A percentile compares a stretch with the other conserved stretches of the same genome.
phyloP scores from a whole-genome alignment of 2,797 vertebrate genomes.

The Monodelphis domestica region DNA sequence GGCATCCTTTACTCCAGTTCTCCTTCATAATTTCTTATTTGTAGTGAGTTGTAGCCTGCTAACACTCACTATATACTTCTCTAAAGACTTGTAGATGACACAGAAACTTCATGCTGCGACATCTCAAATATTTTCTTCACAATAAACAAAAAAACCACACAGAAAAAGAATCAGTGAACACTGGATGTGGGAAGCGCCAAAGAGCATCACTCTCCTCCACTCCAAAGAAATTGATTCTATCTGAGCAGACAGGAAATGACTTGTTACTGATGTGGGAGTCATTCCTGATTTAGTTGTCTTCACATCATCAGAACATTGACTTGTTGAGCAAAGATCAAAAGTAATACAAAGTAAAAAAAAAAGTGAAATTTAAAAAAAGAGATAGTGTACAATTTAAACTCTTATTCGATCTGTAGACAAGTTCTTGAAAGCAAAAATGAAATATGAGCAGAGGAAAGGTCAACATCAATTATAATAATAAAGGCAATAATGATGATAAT shows the following conservation, averaged over 20 bases:
- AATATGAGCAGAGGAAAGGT: background rate
- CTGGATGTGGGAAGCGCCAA: background rate
- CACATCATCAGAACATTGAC: background rate
- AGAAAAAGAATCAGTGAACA: background rate
- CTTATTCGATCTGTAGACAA: background rate
- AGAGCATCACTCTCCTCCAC: background rate
- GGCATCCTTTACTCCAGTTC: background rate
- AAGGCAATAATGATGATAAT: background rate
- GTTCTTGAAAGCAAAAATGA: background rate
- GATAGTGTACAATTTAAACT: background rate
- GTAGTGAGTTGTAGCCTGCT: background rate
- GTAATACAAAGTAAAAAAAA: background rate
- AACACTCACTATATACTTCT: background rate
- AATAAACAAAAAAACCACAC: too few relatives aligned
- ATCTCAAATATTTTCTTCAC: background rate
- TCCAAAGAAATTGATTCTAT: background rate
- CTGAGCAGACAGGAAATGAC: background rate
- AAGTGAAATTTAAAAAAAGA: background rate
- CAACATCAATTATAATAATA: background rate
- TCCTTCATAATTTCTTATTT: background rate
- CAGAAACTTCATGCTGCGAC: background rate
- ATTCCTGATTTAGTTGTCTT: background rate
- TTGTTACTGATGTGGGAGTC: background rate
- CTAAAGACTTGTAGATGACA: background rate
- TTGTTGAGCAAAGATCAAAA: background rate